These are phyloP conservation scores for Littorina saxatilis DNA, from an alignment of 1,140 invertebrate genomes.

Conservation along the genomic window DNA sequence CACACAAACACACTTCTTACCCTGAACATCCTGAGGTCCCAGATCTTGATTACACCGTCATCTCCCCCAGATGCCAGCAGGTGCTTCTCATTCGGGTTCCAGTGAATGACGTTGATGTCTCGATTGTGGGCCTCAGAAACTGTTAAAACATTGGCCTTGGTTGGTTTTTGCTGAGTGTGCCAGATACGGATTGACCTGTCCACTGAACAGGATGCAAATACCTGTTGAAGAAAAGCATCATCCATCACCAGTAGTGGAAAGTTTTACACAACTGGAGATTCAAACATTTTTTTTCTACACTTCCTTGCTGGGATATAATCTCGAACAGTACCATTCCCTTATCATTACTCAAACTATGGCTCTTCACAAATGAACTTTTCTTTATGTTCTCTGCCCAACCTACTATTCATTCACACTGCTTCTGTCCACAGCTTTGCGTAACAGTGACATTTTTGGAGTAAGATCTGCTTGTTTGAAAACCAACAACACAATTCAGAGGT, in stretches of 20 bases:
- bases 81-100: conserved; percentile 93
- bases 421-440: no score
- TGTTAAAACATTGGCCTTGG: conserved; percentile 95
- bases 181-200: conserved; percentile 85
- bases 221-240: conserved; percentile 66
- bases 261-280: no score
- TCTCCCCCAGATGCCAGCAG: conserved; percentile 93
- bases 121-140: conserved; percentile 89
- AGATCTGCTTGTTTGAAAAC: no score
- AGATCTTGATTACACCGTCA: conserved; percentile 94
- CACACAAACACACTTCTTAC: conserved; percentile 63
- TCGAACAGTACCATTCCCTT: no score
- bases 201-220: conserved; percentile 96
- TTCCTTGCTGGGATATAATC: no score
- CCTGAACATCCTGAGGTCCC: conserved; percentile 95
- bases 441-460: no score
- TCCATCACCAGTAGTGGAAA: no score
- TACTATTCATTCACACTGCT: no score
- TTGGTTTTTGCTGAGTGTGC: conserved; percentile 89
- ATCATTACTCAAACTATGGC: no score
- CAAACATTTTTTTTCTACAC: conserved; percentile 3
- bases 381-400: no score
- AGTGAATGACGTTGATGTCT: conserved; percentile 98
- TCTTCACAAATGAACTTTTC: no score
- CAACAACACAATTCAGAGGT: no score